Conservation (phyloP, 1,140 invertebrate genomes). For the Heliconius congener region DNA sequence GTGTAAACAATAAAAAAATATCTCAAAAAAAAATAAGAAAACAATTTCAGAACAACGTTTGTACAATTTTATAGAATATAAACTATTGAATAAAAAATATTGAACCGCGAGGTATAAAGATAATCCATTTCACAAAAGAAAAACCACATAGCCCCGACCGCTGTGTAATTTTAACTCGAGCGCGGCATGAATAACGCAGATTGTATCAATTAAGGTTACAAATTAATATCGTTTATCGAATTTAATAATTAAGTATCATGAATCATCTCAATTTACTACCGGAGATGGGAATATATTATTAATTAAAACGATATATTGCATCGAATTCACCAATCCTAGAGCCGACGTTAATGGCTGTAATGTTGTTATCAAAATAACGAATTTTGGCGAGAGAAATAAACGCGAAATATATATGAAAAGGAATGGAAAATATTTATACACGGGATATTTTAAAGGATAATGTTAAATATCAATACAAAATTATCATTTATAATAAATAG, state of each 20-base stretch:
- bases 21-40: background rate
- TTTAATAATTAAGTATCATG: constrained; percentile 42
- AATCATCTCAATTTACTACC: constrained; percentile 38
- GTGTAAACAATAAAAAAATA: background rate
- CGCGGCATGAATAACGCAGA: constrained; percentile 27
- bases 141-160: constrained; percentile 13
- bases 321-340: constrained; percentile 2
- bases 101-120: background rate
- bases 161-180: constrained; percentile 25
- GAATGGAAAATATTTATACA: background rate
- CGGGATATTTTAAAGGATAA: too few relatives aligned
- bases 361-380: constrained; percentile 1
- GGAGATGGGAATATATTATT: constrained; percentile 37
- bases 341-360: constrained; percentile 5
- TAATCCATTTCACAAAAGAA: constrained; percentile 17
- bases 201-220: constrained; percentile 40
- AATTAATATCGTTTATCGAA: constrained; percentile 43
- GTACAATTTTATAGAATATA: constrained; percentile 4
- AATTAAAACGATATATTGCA: constrained; percentile 32
- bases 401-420: background rate
- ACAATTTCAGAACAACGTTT: background rate
- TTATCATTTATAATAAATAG: background rate
- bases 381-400: background rate
- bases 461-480: too few relatives aligned
- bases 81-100: constrained; percentile 8